A percentile compares a stretch with the other conserved stretches of the same genome.
phyloP scores from a whole-genome alignment of 2,888 invertebrate genomes.

The Agrenia bidenticulata region DNA sequence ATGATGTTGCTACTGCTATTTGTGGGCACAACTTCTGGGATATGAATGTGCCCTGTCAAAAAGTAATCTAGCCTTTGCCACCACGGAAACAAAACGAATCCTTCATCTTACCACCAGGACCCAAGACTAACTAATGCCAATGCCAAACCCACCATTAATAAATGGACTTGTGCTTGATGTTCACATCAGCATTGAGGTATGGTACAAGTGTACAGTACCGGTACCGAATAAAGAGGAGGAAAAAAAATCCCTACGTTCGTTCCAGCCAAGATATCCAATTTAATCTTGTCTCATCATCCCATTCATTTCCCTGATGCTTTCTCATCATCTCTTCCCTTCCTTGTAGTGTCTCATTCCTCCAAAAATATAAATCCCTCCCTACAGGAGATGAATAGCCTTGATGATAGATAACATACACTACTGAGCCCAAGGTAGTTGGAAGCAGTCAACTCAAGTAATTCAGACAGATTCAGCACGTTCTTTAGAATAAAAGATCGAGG shows the following conservation, averaged over 20 bases:
- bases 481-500: no score
- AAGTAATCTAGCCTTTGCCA: conserved; percentile 13
- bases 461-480: no score
- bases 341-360: background rate
- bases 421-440: no score
- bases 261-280: conserved; percentile 34
- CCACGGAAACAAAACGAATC: conserved; percentile 17
- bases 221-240: no score
- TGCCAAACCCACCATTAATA: background rate
- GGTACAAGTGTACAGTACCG: background rate
- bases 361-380: no score
- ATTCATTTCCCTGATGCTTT: conserved; percentile 13
- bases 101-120: conserved; percentile 14
- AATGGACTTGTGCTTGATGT: background rate
- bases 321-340: conserved; percentile 6
- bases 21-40: no score
- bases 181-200: background rate
- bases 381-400: no score
- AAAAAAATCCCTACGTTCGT: conserved; percentile 7
- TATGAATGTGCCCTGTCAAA: conserved; percentile 8
- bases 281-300: conserved; percentile 45
- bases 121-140: no score
- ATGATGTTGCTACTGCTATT: no score
- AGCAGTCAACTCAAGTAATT: no score
- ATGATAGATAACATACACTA: no score